Conservation (phyloP, 1,140 invertebrate genomes). For the Listronotus oregonensis region DNA sequence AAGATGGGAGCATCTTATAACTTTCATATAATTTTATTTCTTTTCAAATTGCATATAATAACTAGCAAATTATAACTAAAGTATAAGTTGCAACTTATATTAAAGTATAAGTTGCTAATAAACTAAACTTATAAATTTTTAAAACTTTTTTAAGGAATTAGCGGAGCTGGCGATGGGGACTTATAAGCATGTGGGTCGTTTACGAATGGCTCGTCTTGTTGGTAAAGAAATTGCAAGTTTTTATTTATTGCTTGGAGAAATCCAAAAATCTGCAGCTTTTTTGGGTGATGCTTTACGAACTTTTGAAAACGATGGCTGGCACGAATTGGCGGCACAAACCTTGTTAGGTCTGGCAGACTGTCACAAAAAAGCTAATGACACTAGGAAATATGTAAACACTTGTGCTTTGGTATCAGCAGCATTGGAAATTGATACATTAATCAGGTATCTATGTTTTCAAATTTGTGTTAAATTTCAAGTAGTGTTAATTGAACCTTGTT, state of each 20-base stretch:
- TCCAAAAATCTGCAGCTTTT: slow-evolving; percentile 87
- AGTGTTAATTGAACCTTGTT: too few relatives aligned
- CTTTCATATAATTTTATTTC: too few relatives aligned
- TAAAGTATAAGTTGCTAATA: too few relatives aligned
- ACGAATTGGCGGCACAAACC: slow-evolving; percentile 77
- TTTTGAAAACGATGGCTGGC: slow-evolving; percentile 87
- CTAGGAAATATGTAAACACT: slow-evolving; percentile 72
- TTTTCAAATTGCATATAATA: too few relatives aligned
- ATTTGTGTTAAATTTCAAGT: neutral
- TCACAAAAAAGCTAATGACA: slow-evolving; percentile 78
- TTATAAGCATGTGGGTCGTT: slow-evolving; percentile 91
- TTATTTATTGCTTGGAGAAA: slow-evolving; percentile 85
- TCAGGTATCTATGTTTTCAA: slow-evolving; percentile 44
- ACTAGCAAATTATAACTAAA: too few relatives aligned
- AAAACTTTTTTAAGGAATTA: slow-evolving; percentile 67
- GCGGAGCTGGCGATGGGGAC: slow-evolving; percentile 95
- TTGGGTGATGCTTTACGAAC: slow-evolving; percentile 84
- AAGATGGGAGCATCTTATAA: too few relatives aligned
- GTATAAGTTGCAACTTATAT: too few relatives aligned
- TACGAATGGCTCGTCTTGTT: slow-evolving; percentile 83
- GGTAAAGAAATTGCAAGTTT: slow-evolving; percentile 89
- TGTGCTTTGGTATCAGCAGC: slow-evolving; percentile 79
- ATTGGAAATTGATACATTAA: slow-evolving; percentile 71
- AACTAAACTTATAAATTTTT: too few relatives aligned
- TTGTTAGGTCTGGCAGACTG: slow-evolving; percentile 84